Evolutionary conservation across 2,797 vertebrate species (phyloP), one percentile per base, ranked within the genome.

Genomic region (Melanotaenia nigrans): DNA sequence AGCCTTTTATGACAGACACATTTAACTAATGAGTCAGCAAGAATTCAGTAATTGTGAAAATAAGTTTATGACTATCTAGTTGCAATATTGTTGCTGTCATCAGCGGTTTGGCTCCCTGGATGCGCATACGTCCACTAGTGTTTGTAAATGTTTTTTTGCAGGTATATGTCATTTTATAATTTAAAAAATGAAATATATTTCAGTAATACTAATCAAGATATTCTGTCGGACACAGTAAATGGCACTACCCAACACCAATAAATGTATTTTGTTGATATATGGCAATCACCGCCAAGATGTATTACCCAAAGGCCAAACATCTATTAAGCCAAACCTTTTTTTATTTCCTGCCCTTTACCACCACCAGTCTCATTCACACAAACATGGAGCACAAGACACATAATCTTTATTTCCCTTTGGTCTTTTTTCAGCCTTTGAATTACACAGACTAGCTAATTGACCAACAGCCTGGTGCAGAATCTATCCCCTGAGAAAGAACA

Each of bases 381-480:
- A 71, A 68, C 40, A 71, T n/a, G 24, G 45, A 70, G 70, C 61
- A 73, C 51, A 75, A 81, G 76, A 78, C 33, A 75, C 79, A 72
- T 64, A 74, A 67, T 73, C 75, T 81, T 54, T 51, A 68, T 76
- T 73, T 86, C 84, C 79, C 85, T 55, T 35, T 24, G 73, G 77
- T 87, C 60, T 68, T 88, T 89, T 79, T 78, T 78, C 73, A 86
- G 80, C 72, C 84, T 89, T 84, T 87, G 84, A 89, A 88, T 89
- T 91, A 91, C 85, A 90, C 80, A 85, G 83, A 85, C 73, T 65
- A 72, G 84, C 85, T 93, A 93, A 94, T 92, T 89, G 91, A 89
- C 85, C 92, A 91, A 81, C 85, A 88, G 84, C 80, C 81, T 73
- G 80, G 81, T 85, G 87, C 85, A 76, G 85, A 87, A 89, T 88